Evolutionary conservation across 2,888 invertebrate genomes (phyloP), one percentile per base, ranked within the genome.

Genomic region (Drosophila infuscata): DNA sequence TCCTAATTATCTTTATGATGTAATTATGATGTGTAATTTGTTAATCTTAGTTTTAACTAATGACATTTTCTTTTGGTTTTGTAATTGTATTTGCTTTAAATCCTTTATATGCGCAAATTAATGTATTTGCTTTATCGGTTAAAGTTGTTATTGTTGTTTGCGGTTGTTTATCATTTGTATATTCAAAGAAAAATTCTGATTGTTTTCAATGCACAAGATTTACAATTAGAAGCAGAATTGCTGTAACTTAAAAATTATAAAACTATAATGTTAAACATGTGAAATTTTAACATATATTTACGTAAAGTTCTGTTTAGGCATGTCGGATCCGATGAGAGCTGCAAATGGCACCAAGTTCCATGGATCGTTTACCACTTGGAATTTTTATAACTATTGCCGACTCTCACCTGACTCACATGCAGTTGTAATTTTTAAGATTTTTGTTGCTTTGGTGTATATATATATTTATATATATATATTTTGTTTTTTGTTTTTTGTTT

Each of bases 151-250:
- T 46, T 60, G 36, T 60, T 70, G 56, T 72, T 72, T 71, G 68
- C 80, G 76, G 69, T 56, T 59, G 70, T 63, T 68, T 63, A 8
- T 60, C 60, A 38, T 49, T 87, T 86, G 46, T 46, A 91, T 91
- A 92, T 91, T 92, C 91, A 91, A 91, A 91, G 88, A 91, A 87
- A 91, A 93, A 93, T 93, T 93, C 93, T 93, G 93, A 93, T 92
- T 92, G 83, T 91, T 91, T 92, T 90, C 92, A 93, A 92, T 91
- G 91, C 92, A 93, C 93, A 93, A 92, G 92, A 93, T 93, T 93
- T 93, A 93, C 93, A 92, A 93, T 92, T 90, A 93, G 91, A 91
- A 93, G 93, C 91, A 92, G 92, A 93, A 93, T 93, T 93, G 91
- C 93, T 92, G 93, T 91, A 93, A 92, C 92, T 92, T 91, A 92